Conservation (phyloP, 2,113 vertebrate species). For the Diglossa brunneiventris region DNA sequence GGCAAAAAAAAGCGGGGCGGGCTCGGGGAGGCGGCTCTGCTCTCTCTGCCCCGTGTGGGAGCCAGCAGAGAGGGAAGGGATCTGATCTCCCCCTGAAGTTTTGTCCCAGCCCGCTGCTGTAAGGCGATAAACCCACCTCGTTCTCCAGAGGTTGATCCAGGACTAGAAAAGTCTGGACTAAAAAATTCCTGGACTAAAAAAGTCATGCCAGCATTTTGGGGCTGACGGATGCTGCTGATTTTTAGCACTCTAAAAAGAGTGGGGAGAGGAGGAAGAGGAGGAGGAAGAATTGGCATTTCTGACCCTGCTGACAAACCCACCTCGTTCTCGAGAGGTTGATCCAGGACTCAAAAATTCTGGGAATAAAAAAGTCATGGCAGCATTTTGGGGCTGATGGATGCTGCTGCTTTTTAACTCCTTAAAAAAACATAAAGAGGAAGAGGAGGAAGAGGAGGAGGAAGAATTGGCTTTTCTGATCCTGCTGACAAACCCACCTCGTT, state of each 20-base stretch:
- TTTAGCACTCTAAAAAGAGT: not conserved
- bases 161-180: too few relatives aligned
- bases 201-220: not conserved
- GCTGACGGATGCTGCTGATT: not conserved
- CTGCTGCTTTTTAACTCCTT: not conserved
- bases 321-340: not conserved
- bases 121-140: not conserved
- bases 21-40: not conserved
- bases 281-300: not conserved
- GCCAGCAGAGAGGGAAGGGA: not conserved
- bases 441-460: not conserved
- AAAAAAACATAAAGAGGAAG: not conserved
- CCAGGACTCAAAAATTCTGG: not conserved
- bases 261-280: not conserved
- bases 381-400: not conserved
- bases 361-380: not conserved
- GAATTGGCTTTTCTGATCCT: too few relatives aligned
- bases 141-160: not conserved
- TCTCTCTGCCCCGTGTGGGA: not conserved
- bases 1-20: not conserved
- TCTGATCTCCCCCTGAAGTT: not conserved
- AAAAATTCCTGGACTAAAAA: not conserved
- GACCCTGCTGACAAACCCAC: too few relatives aligned
- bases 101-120: accelerated
- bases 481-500: too few relatives aligned